Base-by-base conservation (phyloP, 2,113 vertebrate genomes). In the Sphyrna mokarran region DNA sequence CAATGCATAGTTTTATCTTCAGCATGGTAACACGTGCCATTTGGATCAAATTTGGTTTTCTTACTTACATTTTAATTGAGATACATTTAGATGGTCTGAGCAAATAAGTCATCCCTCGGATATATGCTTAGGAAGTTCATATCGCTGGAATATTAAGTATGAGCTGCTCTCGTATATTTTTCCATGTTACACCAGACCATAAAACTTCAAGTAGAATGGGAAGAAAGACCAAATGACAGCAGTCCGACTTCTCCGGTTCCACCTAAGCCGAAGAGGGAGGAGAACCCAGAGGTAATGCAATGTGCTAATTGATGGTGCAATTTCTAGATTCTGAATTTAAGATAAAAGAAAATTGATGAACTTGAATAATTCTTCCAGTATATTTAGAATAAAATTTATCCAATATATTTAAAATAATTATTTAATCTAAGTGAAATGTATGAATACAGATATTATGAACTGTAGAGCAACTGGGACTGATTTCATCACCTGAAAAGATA, bases 221-320 rank as follows among this genome's bases (percentile, higher is more conserved):
- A 99, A 96, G 98, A 98, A 96, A 99, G 98, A 96, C 97, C 96
- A 96, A 97, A 97, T n/a, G 97, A 98, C 96, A 98, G 96, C 95
- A 95, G 96, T 97, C 97, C 97, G 86, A 98, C 98, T 33, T 96
- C 98, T 95, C 98, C 98, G 96, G 98, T 98, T 70, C 97, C 98
- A 97, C 98, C 98, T 89, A 98, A 98, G 97, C 97, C 98, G 97
- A 99, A 98, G 97, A 98, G 98, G 96, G 99, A 99, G 97, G 99
- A 99, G 97, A 99, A 98, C 97, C 98, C 98, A 91, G 99, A 99
- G 99, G 99, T 99, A 98, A 13, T 58, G 68, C 61, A 76, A 95
- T 54, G 37, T 43, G n/a, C n/a, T n/a, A 37, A 22, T 72, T 72
- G 40, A 16, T 70, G 69, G 72, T 48, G 10, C 94, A 72, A 29